Evolutionary conservation across 2,797 vertebrate genomes (phyloP), one percentile per base, ranked within the genome.

Genomic region (Sebastes cheni): DNA sequence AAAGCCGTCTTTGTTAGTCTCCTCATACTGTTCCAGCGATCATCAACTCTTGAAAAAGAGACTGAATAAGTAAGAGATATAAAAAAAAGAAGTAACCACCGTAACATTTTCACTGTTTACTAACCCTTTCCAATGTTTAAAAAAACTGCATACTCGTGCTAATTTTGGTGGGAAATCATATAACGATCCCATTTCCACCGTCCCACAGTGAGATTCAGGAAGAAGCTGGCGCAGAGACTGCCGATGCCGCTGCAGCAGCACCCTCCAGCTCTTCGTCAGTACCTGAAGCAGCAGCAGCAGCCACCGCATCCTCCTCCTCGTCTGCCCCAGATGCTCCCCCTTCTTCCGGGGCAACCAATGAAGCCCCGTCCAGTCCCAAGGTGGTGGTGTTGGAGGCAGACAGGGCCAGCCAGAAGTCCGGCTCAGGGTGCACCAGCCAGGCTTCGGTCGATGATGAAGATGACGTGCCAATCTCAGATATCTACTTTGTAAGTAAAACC

Each of bases 371-470:
- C 11, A 94, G 93, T 69, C 92, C 97, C 1, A 90, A 90, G 16
- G 79, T 96, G 1, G 68, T 81, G 67, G 88, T 87, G 8, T 96
- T 88, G 77, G 93, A 98, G 81, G 95, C 94, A 1, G 98, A 99
- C 85, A 92, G 95, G 0, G 91, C 96, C 91, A 98, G 97, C 93
- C 97, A 97, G 94, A 93, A 97, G 91, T 99, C 98, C 0, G 97
- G 97, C 61, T 97, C 98, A 0, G 98, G 98, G 13, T 97, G 97
- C 46, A 95, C 96, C 90, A 99, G 97, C 93, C 97, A 97, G 92
- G 97, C 98, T 83, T 99, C 98, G 0, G 97, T 97, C 1, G 98
- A 99, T 6, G 98, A 99, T 3, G 98, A 99, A 0, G 96, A 97
- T 8, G 96, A 96, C 1, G 94, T 97, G 80, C 98, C 97, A 76